A percentile compares a stretch with the other conserved stretches of the same genome.
These are phyloP conservation scores for Parnassius mnemosyne DNA, from an alignment of 2,888 invertebrate species.

Conservation along the genomic window DNA sequence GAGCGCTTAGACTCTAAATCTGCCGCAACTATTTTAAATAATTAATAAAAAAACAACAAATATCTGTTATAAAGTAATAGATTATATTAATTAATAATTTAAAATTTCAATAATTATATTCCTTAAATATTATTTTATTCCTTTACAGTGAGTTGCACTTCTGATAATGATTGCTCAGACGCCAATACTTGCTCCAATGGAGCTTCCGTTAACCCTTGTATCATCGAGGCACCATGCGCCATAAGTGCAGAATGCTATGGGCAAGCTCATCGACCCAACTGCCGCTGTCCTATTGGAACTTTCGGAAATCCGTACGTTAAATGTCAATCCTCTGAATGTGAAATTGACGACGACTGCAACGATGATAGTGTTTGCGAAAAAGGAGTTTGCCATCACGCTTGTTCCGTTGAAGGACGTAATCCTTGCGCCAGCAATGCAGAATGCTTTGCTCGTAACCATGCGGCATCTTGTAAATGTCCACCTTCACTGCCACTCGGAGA, in stretches of 20 bases:
- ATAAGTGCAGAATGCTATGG: slow-evolving; percentile 92
- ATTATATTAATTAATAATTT: too few species aligned
- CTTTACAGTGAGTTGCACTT: slow-evolving; percentile 88
- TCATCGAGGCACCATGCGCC: slow-evolving; percentile 89
- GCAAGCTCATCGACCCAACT: slow-evolving; percentile 87
- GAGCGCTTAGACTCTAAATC: too few species aligned
- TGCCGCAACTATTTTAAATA: too few species aligned
- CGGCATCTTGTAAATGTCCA: slow-evolving; percentile 91
- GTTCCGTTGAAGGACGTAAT: slow-evolving; percentile 82
- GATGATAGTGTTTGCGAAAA: slow-evolving; percentile 86
- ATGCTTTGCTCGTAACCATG: slow-evolving; percentile 90
- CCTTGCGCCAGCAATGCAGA: slow-evolving; percentile 92
- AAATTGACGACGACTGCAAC: slow-evolving; percentile 88
- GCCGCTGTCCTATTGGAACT: slow-evolving; percentile 88
- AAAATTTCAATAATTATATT: neutral
- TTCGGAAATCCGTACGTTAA: slow-evolving; percentile 90
- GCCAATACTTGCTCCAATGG: slow-evolving; percentile 91
- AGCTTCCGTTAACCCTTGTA: slow-evolving; percentile 90
- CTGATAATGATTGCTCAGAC: slow-evolving; percentile 89
- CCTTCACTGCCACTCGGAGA: slow-evolving; percentile 88
- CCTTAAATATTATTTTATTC: slow-evolving; percentile 23
- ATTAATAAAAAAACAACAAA: too few species aligned
- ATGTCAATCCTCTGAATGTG: slow-evolving; percentile 89
- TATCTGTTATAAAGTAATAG: too few species aligned
- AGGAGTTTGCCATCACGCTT: slow-evolving; percentile 89